Conservation (phyloP, 2,888 invertebrate species). For the Ceriagrion tenellum region DNA sequence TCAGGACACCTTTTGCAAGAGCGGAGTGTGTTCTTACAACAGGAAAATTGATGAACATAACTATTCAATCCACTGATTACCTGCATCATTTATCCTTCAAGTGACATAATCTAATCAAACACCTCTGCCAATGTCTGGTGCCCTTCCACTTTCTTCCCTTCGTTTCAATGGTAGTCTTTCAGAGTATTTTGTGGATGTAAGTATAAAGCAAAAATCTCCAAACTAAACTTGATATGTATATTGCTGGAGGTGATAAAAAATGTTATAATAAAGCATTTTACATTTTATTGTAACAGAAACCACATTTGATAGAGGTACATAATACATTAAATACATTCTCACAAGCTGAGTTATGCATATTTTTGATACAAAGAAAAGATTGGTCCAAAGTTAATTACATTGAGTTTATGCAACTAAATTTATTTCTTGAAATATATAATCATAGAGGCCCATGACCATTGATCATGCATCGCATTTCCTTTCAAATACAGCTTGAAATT, state of each 20-base stretch:
- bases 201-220: too few relatives aligned
- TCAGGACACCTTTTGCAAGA: too few relatives aligned
- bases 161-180: too few relatives aligned
- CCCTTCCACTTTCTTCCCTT: too few relatives aligned
- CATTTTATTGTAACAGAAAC: constrained; percentile 35
- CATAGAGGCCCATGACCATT: neutral
- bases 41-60: too few relatives aligned
- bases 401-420: neutral
- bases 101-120: too few relatives aligned
- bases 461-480: neutral
- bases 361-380: constrained; percentile 8
- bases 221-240: too few relatives aligned
- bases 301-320: constrained; percentile 8
- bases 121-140: too few relatives aligned
- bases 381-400: neutral
- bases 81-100: too few relatives aligned
- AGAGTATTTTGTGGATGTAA: too few relatives aligned
- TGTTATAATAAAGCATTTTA: neutral
- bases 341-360: neutral
- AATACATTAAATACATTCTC: constrained; percentile 20
- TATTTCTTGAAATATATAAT: neutral
- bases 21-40: too few relatives aligned
- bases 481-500: neutral
- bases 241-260: neutral
- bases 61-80: too few relatives aligned